Conservation (phyloP, 2,888 invertebrate species). For the Xanthostigma xanthostigma region DNA sequence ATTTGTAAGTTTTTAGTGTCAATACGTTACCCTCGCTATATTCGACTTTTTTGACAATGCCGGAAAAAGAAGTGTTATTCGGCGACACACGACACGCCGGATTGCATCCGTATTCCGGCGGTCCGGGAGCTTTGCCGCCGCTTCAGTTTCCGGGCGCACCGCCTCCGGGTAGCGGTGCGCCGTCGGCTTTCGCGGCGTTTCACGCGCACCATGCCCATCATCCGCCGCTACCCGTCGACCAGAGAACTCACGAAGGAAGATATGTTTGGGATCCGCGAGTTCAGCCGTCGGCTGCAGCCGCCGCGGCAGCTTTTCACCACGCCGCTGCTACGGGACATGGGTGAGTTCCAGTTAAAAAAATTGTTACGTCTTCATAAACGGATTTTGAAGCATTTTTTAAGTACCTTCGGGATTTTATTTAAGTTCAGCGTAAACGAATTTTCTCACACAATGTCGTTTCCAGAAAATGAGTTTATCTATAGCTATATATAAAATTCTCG, state of each 20-base stretch:
- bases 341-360: conserved; percentile 2
- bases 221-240: conserved; percentile 42
- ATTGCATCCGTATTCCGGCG: conserved; percentile 23
- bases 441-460: too few species aligned
- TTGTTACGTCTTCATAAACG: neutral
- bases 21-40: too few species aligned
- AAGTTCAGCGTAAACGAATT: too few species aligned
- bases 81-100: conserved; percentile 23
- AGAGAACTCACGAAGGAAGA: conserved; percentile 31
- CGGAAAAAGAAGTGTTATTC: conserved; percentile 26
- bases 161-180: conserved; percentile 6
- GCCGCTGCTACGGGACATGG: conserved; percentile 4
- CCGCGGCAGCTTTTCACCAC: conserved; percentile 6
- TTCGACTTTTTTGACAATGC: conserved; percentile 15
- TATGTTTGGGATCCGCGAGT: conserved; percentile 29
- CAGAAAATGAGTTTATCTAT: too few species aligned
- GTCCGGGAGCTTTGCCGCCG: conserved; percentile 18
- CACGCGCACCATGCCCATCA: conserved; percentile 42
- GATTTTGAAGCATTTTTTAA: too few species aligned
- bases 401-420: too few species aligned
- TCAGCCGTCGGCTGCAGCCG: conserved; percentile 20
- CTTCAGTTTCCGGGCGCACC: conserved; percentile 25
- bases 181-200: conserved; percentile 26
- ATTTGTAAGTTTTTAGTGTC: too few species aligned
- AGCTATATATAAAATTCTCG: too few species aligned